Evolutionary conservation across 2,797 vertebrate genomes (phyloP).

Genomic region (Eupleurogrammus muticus): DNA sequence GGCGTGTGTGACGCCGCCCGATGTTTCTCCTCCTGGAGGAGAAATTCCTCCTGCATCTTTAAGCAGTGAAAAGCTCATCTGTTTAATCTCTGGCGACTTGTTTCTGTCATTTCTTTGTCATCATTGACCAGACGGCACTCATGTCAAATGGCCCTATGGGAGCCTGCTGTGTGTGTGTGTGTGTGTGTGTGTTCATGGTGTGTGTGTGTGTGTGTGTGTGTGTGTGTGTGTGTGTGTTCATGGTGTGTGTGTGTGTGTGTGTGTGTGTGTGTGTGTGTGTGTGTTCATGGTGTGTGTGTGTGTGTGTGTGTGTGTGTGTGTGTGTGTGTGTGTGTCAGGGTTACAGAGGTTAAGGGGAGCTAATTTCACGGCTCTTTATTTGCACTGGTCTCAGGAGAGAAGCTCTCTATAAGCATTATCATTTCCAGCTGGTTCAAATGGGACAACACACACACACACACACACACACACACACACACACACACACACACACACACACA

Average conservation of each 20-base stretch:
- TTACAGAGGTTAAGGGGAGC: constrained; percentile 82
- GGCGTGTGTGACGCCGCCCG: background rate
- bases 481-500: background rate
- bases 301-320: constrained; percentile 3
- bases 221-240: constrained; percentile 11
- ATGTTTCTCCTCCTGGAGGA: constrained; percentile 15
- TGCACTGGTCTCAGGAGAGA: constrained; percentile 79
- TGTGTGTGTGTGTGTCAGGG: constrained; percentile 44
- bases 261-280: constrained; percentile 34
- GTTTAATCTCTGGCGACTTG: constrained; percentile 66
- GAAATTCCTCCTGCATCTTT: background rate
- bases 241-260: constrained; percentile 20
- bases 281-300: constrained; percentile 6
- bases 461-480: constrained; percentile 1
- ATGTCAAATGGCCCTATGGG: constrained; percentile 69
- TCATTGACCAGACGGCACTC: constrained; percentile 70
- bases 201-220: no score
- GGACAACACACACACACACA: constrained; percentile 21
- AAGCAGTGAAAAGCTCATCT: constrained; percentile 62
- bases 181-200: no score
- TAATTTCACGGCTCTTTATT: constrained; percentile 87
- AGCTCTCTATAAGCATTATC: constrained; percentile 78
- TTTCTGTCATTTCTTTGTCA: constrained; percentile 69
- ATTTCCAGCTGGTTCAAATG: constrained; percentile 80
- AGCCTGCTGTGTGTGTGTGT: constrained; percentile 18